These are phyloP conservation scores for Hippocampus kuda DNA, from an alignment of 2,797 vertebrate genomes.

Conservation along the genomic window DNA sequence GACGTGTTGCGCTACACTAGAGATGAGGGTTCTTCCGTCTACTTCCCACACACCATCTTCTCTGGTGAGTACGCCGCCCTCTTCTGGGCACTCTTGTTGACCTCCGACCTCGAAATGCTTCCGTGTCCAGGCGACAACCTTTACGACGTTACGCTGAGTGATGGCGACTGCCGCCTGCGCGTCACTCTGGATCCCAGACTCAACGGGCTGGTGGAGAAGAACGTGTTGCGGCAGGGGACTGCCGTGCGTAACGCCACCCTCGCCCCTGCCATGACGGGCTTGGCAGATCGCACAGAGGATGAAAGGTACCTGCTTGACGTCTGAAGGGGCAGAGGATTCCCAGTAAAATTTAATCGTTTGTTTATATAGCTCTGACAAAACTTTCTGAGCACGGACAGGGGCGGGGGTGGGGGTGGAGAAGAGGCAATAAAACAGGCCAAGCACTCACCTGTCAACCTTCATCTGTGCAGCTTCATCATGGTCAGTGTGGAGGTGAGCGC, in stretches of 20 bases:
- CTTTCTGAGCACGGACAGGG: no score
- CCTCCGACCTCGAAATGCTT: neutral
- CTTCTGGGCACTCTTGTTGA: neutral
- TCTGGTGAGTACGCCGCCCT: constrained; percentile 19
- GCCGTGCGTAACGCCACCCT: constrained; percentile 42
- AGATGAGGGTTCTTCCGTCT: constrained; percentile 51
- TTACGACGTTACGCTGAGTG: constrained; percentile 60
- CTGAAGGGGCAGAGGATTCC: neutral
- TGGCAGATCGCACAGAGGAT: neutral
- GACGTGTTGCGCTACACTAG: constrained; percentile 61
- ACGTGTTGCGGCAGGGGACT: constrained; percentile 41
- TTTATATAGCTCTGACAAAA: neutral
- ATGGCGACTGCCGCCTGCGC: constrained; percentile 57
- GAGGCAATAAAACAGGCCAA: no score
- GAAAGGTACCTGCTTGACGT: neutral
- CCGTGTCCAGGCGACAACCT: constrained; percentile 46
- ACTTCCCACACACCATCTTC: constrained; percentile 57
- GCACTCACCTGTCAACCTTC: neutral
- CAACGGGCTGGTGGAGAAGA: constrained; percentile 53
- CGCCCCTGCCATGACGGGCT: constrained; percentile 22
- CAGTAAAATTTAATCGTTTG: no score
- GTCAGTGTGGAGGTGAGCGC: constrained; percentile 11
- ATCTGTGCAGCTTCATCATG: constrained; percentile 42
- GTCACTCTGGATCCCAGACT: constrained; percentile 62
- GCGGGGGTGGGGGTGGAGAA: no score